Evolutionary conservation across 2,888 invertebrate species (phyloP), one percentile per base, ranked within the genome.

Genomic region (Tubulanus polymorphus): DNA sequence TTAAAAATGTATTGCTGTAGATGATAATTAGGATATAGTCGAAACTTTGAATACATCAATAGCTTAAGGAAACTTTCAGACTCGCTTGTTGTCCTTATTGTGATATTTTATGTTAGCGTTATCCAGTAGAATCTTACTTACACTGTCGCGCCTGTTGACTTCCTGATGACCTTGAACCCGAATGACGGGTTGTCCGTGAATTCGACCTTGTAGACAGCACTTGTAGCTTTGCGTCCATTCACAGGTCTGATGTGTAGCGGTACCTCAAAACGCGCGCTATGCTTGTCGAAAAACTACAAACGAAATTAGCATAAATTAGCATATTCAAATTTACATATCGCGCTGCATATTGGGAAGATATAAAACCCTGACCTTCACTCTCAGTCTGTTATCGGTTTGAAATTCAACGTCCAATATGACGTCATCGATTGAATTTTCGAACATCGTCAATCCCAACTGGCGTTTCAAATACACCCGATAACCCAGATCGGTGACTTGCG

Each of bases 111-210:
- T n/a, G n/a, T n/a, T n/a, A n/a, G n/a, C n/a, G n/a, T n/a, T n/a
- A n/a, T n/a, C n/a, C n/a, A n/a, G n/a, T n/a, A n/a, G n/a, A n/a
- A 8, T 8, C 6, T 18, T 41, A 60, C 60, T 54, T 32, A 62
- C 62, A 62, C 23, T 1, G 52, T 52, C 2, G 59, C 59, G 26
- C 61, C 63, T 1, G 66, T 67, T 20, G 59, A 47, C 28, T 52
- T 57, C 32, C 71, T 56, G 23, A 56, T 56, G 5, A 72, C 62
- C 8, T 55, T 47, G 20, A 72, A 51, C 26, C 67, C 67, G 56
- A 71, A 72, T 29, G 57, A 57, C 1, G 70, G 69, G 15, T 57
- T 54, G 26, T 58, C 56, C 6, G 51, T 49, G 48, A 61, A 63
- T 5, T 53, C 58, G 37, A 72, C 61, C n/a, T 61, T 57, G 51